Conservation (phyloP, 1,140 invertebrate species). For the Bradysia coprophila region DNA sequence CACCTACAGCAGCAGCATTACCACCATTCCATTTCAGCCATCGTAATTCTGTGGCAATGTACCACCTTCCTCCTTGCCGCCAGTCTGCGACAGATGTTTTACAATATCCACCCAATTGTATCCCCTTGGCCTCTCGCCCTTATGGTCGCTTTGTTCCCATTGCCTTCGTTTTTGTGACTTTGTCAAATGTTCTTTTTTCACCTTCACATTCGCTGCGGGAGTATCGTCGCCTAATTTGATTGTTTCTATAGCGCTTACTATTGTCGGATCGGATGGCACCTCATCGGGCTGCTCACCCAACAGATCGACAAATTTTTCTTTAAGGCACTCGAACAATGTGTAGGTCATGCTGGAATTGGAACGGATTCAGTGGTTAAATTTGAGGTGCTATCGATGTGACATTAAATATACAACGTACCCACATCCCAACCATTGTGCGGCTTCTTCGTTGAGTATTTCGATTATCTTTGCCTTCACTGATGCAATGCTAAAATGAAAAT, state of each 20-base stretch:
- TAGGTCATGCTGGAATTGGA: conserved; percentile 97
- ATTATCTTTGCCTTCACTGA: conserved; percentile 54
- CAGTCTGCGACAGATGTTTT: conserved; percentile 75
- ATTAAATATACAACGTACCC: too few species aligned
- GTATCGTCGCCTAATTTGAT: conserved; percentile 19
- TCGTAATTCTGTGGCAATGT: neutral
- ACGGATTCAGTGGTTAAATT: too few species aligned
- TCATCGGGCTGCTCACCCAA: conserved; percentile 46
- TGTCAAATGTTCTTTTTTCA: conserved; percentile 67
- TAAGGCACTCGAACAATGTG: conserved; percentile 79
- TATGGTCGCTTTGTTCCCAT: conserved; percentile 63
- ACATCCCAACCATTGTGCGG: conserved; percentile 61
- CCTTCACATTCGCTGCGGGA: conserved; percentile 29
- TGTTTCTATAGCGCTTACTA: conserved; percentile 9
- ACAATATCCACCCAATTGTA: conserved; percentile 92
- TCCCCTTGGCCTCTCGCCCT: conserved; percentile 70
- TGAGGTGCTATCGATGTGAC: too few species aligned
- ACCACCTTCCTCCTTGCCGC: conserved; percentile 12
- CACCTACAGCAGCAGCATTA: too few species aligned
- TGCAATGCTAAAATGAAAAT: conserved; percentile 39
- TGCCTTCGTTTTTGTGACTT: conserved; percentile 81
- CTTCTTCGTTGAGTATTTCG: conserved; percentile 43
- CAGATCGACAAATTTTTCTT: conserved; percentile 59
- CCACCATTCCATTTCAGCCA: neutral
- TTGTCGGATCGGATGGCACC: conserved; percentile 19